phyloP scores from a whole-genome alignment of 2,113 vertebrate genomes.

The Tapirus terrestris region DNA sequence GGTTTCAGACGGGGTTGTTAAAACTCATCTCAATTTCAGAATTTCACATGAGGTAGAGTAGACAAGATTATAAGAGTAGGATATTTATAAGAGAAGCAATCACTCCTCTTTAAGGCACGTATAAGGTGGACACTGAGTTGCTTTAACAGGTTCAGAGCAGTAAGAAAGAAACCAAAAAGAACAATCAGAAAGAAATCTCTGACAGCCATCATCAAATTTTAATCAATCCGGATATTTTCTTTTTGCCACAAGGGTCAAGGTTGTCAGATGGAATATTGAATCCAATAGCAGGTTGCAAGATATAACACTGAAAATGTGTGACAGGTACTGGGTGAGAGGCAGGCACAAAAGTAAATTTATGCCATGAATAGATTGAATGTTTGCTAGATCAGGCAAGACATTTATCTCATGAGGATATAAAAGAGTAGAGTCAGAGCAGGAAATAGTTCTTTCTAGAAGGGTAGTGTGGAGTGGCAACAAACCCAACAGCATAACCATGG shows the following conservation, averaged over 20 bases:
- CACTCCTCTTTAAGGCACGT: background rate
- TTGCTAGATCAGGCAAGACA: background rate
- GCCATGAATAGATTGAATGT: background rate
- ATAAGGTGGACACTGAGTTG: background rate
- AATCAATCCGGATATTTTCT: background rate
- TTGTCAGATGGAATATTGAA: background rate
- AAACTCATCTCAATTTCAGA: slow-evolving; percentile 10
- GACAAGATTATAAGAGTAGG: background rate
- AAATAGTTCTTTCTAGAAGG: background rate
- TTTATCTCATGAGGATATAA: background rate
- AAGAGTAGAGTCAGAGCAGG: background rate
- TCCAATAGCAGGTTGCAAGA: background rate
- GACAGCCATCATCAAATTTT: background rate
- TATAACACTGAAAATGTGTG: background rate
- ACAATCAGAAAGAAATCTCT: background rate
- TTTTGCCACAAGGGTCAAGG: background rate
- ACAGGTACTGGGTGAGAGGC: background rate
- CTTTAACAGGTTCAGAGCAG: background rate
- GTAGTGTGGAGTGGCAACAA: background rate
- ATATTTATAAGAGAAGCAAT: background rate
- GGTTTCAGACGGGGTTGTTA: background rate
- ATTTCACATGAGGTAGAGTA: background rate
- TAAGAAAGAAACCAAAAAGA: background rate
- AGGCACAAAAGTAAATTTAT: background rate
- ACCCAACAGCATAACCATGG: background rate